phyloP scores from a whole-genome alignment of 2,888 invertebrate species.

The Amphipoea oculea region DNA sequence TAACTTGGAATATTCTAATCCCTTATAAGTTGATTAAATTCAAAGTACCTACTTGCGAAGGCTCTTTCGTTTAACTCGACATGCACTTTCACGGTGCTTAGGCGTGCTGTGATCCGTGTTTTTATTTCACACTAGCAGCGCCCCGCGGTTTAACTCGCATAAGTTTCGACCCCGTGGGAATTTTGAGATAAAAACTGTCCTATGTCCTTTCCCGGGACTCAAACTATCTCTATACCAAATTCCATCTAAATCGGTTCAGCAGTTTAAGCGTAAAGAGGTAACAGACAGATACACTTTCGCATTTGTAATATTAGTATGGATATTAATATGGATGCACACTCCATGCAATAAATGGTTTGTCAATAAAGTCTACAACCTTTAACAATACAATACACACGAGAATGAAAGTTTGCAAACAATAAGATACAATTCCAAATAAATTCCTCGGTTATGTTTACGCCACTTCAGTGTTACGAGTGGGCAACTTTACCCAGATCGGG shows the following conservation, averaged over 20 bases:
- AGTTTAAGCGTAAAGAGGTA: no score
- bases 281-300: no score
- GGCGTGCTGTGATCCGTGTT: slow-evolving; percentile 3
- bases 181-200: no score
- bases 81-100: slow-evolving; percentile 7
- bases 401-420: neutral
- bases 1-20: slow-evolving; percentile 18
- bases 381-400: neutral
- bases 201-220: no score
- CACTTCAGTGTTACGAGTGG: slow-evolving; percentile 40
- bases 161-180: no score
- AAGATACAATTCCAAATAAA: slow-evolving; percentile 30
- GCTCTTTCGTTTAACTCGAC: neutral
- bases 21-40: slow-evolving; percentile 27
- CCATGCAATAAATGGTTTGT: neutral
- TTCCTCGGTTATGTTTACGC: neutral
- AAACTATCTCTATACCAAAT: no score
- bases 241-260: no score
- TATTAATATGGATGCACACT: neutral
- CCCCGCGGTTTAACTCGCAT: no score
- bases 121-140: neutral
- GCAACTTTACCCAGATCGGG: slow-evolving; percentile 19
- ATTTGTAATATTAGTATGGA: no score
- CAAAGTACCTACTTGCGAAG: neutral
- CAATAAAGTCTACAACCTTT: neutral